Percentiles rank a stretch among this genome's conserved stretches.
Conservation (phyloP, 2,888 invertebrate species). For the Parochlus steinenii region DNA sequence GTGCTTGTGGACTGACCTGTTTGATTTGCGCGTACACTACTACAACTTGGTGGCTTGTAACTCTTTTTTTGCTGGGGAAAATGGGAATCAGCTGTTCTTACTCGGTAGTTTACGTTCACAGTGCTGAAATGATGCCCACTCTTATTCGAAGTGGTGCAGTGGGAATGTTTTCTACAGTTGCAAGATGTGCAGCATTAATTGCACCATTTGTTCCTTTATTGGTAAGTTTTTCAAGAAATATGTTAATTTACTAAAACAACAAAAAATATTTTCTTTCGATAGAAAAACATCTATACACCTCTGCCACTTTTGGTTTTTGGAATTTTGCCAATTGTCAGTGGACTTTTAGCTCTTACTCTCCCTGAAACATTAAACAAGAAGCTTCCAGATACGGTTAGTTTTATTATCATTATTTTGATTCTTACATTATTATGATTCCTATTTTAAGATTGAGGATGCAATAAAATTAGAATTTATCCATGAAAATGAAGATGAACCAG, state of each 20-base stretch:
- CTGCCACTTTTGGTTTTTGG: conserved; percentile 39
- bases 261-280: conserved; percentile 8
- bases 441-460: no score
- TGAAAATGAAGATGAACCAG: no score
- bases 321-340: conserved; percentile 33
- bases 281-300: conserved; percentile 10
- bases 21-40: conserved; percentile 28
- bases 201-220: conserved; percentile 43
- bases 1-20: conserved; percentile 28
- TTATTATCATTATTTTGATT: no score
- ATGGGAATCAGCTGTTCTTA: conserved; percentile 28
- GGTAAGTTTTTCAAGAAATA: conserved; percentile 24
- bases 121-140: conserved; percentile 31
- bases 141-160: conserved; percentile 40
- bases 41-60: conserved; percentile 18
- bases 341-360: conserved; percentile 35
- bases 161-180: conserved; percentile 40
- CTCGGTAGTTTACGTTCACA: conserved; percentile 13
- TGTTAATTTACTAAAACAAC: conserved; percentile 2
- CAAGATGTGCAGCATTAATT: conserved; percentile 40
- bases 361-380: conserved; percentile 45
- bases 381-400: conserved; percentile 39
- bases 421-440: no score
- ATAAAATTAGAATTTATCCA: no score
- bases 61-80: conserved; percentile 39